Evolutionary conservation across 2,113 vertebrate genomes (phyloP).

Genomic region (Ictalurus punctatus): DNA sequence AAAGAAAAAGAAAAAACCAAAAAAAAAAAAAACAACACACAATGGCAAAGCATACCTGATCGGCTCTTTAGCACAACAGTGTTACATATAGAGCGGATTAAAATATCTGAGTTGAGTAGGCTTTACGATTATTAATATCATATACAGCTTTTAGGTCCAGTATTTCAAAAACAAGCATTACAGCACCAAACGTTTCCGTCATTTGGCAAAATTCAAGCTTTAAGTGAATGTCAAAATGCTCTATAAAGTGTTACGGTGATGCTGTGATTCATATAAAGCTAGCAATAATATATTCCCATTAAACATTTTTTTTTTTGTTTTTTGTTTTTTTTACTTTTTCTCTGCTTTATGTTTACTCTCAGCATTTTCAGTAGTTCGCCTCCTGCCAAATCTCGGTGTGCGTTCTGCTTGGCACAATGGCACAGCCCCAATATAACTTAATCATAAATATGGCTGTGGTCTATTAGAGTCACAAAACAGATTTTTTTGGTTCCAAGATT

Average conservation of each 20-base stretch:
- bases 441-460: conserved; percentile 81
- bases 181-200: conserved; percentile 80
- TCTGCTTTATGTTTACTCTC: conserved; percentile 52
- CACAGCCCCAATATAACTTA: conserved; percentile 79
- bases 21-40: conserved; percentile 53
- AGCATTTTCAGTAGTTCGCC: conserved; percentile 66
- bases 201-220: conserved; percentile 87
- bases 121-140: conserved; percentile 78
- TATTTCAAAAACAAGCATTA: conserved; percentile 78
- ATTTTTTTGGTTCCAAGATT: conserved; percentile 82
- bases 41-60: conserved; percentile 81
- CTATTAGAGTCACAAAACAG: conserved; percentile 80
- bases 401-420: conserved; percentile 80
- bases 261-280: conserved; percentile 82
- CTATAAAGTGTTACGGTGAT: conserved; percentile 83
- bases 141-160: conserved; percentile 81
- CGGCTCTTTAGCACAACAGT: conserved; percentile 79
- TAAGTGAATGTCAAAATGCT: conserved; percentile 82
- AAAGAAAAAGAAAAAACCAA: conserved; percentile 53
- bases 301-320: conserved; percentile 57
- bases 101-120: conserved; percentile 76
- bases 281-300: conserved; percentile 75
- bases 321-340: conserved; percentile 53
- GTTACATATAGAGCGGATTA: conserved; percentile 81
- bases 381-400: conserved; percentile 81